phyloP scores from a whole-genome alignment of 2,888 invertebrate genomes.

The Synergus umbraculus region DNA sequence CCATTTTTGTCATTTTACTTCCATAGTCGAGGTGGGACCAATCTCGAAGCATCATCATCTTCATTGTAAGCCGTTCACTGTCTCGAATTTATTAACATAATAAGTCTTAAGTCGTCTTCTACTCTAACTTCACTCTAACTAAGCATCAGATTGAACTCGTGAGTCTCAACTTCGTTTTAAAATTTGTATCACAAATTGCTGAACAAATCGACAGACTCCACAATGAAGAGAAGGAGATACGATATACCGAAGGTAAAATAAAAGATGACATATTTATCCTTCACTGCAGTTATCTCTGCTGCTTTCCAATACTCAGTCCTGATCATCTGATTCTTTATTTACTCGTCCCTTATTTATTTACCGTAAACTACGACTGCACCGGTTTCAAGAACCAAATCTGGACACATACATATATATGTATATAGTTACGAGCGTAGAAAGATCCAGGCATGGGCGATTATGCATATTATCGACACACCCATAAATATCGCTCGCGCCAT shows the following conservation, averaged over 20 bases:
- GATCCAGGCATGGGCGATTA: slow-evolving; percentile 51
- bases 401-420: background rate
- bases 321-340: slow-evolving; percentile 1
- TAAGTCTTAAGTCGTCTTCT: background rate
- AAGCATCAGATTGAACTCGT: background rate
- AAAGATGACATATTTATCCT: background rate
- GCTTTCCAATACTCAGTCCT: background rate
- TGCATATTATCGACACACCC: slow-evolving; percentile 53
- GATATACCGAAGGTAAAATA: background rate
- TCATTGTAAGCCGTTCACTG: background rate
- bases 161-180: background rate
- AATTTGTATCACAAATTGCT: background rate
- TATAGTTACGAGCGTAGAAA: background rate
- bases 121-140: background rate
- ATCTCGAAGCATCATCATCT: background rate
- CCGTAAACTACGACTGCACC: background rate
- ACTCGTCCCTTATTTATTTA: slow-evolving; percentile 10
- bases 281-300: background rate
- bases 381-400: slow-evolving; percentile 5
- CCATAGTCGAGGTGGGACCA: background rate
- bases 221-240: background rate
- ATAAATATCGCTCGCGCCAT: slow-evolving; percentile 51
- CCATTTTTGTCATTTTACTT: too few species aligned
- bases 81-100: background rate
- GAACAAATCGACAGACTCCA: background rate